Percentiles rank a stretch among this genome's conserved stretches.
Evolutionary conservation across 2,113 vertebrate genomes (phyloP).

Genomic region (Eira barbara): DNA sequence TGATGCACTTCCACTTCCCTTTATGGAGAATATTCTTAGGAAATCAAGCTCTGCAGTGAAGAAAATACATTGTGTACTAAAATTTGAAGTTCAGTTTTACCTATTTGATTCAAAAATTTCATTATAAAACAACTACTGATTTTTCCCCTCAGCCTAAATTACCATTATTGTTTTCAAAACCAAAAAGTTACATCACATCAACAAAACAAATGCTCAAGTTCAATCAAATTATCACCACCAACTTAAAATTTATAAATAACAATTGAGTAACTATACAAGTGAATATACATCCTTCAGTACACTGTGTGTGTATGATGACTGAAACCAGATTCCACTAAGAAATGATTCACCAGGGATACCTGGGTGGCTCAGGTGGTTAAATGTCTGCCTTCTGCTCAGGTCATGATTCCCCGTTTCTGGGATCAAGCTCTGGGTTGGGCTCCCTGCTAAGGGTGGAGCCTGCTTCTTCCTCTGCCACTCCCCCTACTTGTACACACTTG

Average conservation of each 20-base stretch:
- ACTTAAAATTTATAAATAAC: neutral
- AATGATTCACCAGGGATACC: neutral
- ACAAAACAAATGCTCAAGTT: neutral
- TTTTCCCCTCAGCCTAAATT: slow-evolving; percentile 1
- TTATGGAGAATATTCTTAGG: neutral
- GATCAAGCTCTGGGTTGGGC: too few species aligned
- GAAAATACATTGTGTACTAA: neutral
- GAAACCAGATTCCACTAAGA: neutral
- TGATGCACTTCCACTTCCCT: neutral
- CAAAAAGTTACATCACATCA: neutral
- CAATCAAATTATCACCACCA: neutral
- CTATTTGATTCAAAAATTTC: neutral
- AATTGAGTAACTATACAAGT: neutral
- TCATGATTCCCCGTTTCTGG: too few species aligned
- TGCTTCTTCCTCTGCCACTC: too few species aligned
- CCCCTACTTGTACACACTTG: too few species aligned
- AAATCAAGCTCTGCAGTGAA: neutral
- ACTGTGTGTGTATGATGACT: neutral
- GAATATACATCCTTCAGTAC: neutral
- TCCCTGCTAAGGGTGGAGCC: too few species aligned
- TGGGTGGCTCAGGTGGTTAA: too few species aligned
- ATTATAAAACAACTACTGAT: neutral
- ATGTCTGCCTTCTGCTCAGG: too few species aligned
- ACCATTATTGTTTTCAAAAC: neutral
- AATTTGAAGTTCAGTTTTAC: neutral